Percentiles rank a stretch among this genome's conserved stretches.
Conservation (phyloP, 2,797 vertebrate species). For the Poeciliopsis infans region DNA sequence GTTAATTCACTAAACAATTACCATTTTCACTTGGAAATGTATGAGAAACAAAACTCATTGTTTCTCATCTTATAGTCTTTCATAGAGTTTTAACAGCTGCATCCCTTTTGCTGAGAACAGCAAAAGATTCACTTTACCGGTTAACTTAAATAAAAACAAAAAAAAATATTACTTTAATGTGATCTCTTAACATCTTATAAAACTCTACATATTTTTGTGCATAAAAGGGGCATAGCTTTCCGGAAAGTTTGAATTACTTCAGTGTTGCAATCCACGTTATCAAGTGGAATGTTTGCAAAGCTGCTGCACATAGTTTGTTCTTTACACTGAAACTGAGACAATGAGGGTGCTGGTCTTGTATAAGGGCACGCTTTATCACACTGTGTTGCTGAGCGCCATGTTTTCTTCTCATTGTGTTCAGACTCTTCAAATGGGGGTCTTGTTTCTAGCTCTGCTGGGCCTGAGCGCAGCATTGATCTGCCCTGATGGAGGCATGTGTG, state of each 20-base stretch:
- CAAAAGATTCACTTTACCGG: too few relatives aligned
- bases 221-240: background rate
- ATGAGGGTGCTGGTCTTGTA: background rate
- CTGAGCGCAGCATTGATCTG: conserved; percentile 76
- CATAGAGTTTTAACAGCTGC: too few relatives aligned
- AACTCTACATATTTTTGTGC: background rate
- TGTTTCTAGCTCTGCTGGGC: conserved; percentile 66
- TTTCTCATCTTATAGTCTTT: too few relatives aligned
- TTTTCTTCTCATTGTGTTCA: conserved; percentile 13
- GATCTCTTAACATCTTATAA: background rate
- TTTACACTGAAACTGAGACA: conserved; percentile 16
- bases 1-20: too few relatives aligned
- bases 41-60: too few relatives aligned
- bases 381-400: fast-evolving
- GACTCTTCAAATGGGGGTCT: conserved; percentile 59
- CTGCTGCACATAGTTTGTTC: background rate
- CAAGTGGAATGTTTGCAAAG: conserved; percentile 27
- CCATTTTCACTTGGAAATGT: too few relatives aligned
- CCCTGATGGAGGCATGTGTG: conserved; percentile 82
- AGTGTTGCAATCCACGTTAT: conserved; percentile 47
- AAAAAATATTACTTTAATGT: background rate
- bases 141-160: too few relatives aligned
- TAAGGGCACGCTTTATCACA: background rate
- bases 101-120: too few relatives aligned
- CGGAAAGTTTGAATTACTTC: conserved; percentile 19